These are phyloP conservation scores for Limnephilus rhombicus DNA, from an alignment of 2,888 invertebrate genomes.

Conservation along the genomic window DNA sequence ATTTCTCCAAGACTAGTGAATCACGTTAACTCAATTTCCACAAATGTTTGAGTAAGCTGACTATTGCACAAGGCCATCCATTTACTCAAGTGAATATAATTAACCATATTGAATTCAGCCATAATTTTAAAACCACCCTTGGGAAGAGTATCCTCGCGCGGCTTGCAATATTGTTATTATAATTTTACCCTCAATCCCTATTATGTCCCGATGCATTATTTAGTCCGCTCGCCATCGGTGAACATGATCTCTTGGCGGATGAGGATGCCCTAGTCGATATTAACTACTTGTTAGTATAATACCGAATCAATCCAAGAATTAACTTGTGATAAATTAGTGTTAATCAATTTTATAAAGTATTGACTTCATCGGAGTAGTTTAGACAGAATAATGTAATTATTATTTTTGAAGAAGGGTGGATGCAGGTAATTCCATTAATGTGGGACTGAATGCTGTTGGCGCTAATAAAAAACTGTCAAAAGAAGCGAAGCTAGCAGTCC, in stretches of 20 bases:
- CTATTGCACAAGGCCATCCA: not conserved
- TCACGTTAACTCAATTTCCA: not conserved
- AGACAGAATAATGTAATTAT: no score
- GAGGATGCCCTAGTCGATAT: not conserved
- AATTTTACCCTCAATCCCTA: not conserved
- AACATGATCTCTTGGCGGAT: not conserved
- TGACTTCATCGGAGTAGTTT: no score
- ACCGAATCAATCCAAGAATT: not conserved
- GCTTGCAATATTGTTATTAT: not conserved
- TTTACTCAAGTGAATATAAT: not conserved
- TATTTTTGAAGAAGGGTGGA: no score
- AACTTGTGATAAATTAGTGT: not conserved
- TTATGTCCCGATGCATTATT: not conserved
- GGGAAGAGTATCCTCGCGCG: conserved; percentile 26
- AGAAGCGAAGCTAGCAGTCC: no score
- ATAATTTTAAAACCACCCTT: conserved; percentile 46
- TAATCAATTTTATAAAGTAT: no score
- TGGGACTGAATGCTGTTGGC: no score
- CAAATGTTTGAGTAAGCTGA: not conserved
- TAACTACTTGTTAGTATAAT: not conserved
- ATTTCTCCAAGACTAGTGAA: no score
- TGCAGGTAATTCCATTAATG: no score
- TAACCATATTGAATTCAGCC: not conserved
- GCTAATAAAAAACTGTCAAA: no score
- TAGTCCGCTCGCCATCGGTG: not conserved